Percentiles rank a stretch among this genome's conserved stretches.
phyloP scores from a whole-genome alignment of 2,888 invertebrate genomes.

The Linyphia triangularis region DNA sequence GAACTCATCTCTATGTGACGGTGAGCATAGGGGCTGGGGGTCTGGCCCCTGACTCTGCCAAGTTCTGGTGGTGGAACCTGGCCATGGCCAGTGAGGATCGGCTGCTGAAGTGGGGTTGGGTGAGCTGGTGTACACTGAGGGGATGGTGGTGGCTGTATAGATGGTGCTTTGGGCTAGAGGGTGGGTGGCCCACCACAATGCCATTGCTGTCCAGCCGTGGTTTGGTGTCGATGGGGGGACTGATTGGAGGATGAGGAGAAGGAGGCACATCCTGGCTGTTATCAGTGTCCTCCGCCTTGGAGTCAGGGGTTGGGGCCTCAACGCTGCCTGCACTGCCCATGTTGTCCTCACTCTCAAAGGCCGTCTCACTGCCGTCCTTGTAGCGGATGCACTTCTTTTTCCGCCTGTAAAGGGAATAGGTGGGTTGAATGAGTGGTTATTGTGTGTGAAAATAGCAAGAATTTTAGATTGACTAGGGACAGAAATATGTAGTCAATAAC shows the following conservation, averaged over 20 bases:
- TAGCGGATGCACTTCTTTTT: conserved; percentile 98
- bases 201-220: conserved; percentile 66
- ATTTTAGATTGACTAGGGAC: no score
- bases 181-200: conserved; percentile 17
- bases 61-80: conserved; percentile 35
- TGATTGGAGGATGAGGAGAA: conserved; percentile 77
- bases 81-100: conserved; percentile 33
- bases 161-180: conserved; percentile 45
- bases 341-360: conserved; percentile 83
- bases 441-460: no score
- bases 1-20: conserved; percentile 58
- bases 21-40: conserved; percentile 74
- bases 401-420: conserved; percentile 85
- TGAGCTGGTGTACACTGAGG: conserved; percentile 77
- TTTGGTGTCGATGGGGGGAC: conserved; percentile 64
- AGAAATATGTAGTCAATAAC: no score
- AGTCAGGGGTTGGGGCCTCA: conserved; percentile 82
- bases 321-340: conserved; percentile 88
- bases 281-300: conserved; percentile 82
- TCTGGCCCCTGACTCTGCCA: conserved; percentile 25
- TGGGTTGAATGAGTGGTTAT: no score
- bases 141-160: conserved; percentile 71
- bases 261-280: conserved; percentile 80
- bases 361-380: conserved; percentile 85
- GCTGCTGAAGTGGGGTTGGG: conserved; percentile 75